Conservation (phyloP, 2,888 invertebrate genomes). For the Ceramica pisi region DNA sequence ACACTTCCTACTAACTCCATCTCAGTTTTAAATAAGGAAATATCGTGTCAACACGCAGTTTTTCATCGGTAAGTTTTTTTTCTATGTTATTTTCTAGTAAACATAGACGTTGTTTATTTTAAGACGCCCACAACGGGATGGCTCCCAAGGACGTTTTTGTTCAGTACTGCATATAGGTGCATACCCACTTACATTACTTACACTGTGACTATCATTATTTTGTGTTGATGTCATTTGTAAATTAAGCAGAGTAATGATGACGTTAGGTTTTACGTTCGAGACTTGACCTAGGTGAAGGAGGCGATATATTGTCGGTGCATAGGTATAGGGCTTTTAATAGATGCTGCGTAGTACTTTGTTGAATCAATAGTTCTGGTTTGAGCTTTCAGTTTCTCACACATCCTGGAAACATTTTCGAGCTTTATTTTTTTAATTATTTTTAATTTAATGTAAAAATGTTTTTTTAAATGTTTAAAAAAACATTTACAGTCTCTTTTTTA, state of each 20-base stretch:
- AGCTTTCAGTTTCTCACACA: neutral
- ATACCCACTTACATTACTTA: conserved; percentile 18
- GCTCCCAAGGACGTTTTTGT: conserved; percentile 70
- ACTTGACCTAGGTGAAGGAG: conserved; percentile 59
- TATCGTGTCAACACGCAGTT: conserved; percentile 13
- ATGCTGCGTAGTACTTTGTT: neutral
- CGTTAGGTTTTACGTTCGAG: conserved; percentile 34
- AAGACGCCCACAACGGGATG: conserved; percentile 43
- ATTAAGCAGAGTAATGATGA: conserved; percentile 38
- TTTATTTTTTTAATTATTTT: too few relatives aligned
- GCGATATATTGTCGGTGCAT: conserved; percentile 28
- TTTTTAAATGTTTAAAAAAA: neutral
- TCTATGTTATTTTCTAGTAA: neutral
- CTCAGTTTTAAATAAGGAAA: conserved; percentile 42
- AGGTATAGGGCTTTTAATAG: neutral
- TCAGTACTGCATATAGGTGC: conserved; percentile 52
- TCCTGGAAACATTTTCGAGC: neutral
- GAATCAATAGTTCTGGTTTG: neutral
- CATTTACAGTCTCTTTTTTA: too few relatives aligned
- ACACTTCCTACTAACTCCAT: conserved; percentile 71
- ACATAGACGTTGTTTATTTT: conserved; percentile 44
- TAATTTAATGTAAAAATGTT: too few relatives aligned
- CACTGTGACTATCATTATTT: neutral
- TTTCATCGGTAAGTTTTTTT: conserved; percentile 47
- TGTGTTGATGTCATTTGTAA: conserved; percentile 41